Base-by-base conservation (phyloP, 2,888 invertebrate species). In the Cheilosia vernalis region DNA sequence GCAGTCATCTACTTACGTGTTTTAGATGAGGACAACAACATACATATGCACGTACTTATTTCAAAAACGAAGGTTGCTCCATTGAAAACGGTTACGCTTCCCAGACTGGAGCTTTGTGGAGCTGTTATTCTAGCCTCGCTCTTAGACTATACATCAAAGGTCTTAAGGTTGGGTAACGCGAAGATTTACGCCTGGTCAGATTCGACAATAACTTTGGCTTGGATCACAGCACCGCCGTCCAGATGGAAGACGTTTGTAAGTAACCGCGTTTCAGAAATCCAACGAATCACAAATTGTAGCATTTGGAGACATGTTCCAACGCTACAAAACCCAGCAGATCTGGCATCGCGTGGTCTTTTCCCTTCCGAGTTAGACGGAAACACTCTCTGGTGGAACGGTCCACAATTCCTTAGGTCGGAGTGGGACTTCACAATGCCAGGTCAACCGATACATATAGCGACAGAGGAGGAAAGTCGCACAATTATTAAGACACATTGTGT, bases 21-120 rank as follows among this genome's bases (percentile, higher is more conserved):
- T 2, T 10, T 47, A 3, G 30, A 61, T 4, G 17, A 27, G 9
- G 7, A 27, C 3, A 4, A 7, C 47, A 61, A 2, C 10, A 30
- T 30, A n/a, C n/a, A n/a, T n/a, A n/a, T n/a, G n/a, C n/a, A n/a
- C n/a, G n/a, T n/a, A n/a, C n/a, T n/a, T n/a, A n/a, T n/a, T n/a
- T 61, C 87, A 6, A 85, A 81, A 74, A 83, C 76, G 4, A 60
- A 79, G 9, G 78, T 87, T 2, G 69, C 84, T 1, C 83, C 86
- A 1, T 30, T 83, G 17, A 87, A 83, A 42, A 51, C 74, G 9
- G 56, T 27, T 6, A 82, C 82, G 9, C 15, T 87, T 10, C 87
- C 85, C 0, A 37, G 82, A 5, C 42, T 87, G 5, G 80, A 87
- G 17, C 56, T 87, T 2, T 87, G 70, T 51, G 85, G 60, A 1